Conservation (phyloP, 2,888 invertebrate species). For the Tholera decimalis region DNA sequence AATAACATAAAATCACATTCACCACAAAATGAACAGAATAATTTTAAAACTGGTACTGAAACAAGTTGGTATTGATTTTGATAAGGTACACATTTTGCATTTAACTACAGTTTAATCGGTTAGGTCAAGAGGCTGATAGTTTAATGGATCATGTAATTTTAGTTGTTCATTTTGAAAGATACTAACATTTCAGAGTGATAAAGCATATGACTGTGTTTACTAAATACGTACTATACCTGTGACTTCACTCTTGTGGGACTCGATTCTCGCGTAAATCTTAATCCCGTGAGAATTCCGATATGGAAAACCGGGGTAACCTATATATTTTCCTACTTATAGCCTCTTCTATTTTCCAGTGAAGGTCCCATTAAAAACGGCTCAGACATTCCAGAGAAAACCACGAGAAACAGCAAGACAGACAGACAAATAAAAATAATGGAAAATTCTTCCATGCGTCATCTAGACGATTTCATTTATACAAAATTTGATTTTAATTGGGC, state of each 20-base stretch:
- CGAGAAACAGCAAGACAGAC: too few species aligned
- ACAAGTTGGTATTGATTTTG: conserved; percentile 22
- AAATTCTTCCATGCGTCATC: background rate
- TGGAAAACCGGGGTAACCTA: too few species aligned
- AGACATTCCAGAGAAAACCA: too few species aligned
- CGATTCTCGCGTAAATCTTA: too few species aligned
- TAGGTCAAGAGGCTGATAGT: background rate
- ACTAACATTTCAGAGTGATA: too few species aligned
- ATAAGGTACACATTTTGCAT: conserved; percentile 3
- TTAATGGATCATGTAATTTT: background rate
- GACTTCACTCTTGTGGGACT: too few species aligned
- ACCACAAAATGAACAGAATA: conserved; percentile 26
- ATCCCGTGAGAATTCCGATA: too few species aligned
- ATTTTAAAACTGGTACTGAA: conserved; percentile 30
- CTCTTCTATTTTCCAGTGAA: too few species aligned
- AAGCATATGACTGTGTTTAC: too few species aligned
- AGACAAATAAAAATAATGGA: background rate
- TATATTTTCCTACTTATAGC: too few species aligned
- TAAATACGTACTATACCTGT: too few species aligned
- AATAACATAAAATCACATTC: conserved; percentile 45
- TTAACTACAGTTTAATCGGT: conserved; percentile 2
- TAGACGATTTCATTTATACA: background rate
- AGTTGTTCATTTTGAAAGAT: background rate
- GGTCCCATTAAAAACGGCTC: too few species aligned
- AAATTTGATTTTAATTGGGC: background rate